Evolutionary conservation across 2,888 invertebrate species (phyloP).

Genomic region (Periphyllus acericola): DNA sequence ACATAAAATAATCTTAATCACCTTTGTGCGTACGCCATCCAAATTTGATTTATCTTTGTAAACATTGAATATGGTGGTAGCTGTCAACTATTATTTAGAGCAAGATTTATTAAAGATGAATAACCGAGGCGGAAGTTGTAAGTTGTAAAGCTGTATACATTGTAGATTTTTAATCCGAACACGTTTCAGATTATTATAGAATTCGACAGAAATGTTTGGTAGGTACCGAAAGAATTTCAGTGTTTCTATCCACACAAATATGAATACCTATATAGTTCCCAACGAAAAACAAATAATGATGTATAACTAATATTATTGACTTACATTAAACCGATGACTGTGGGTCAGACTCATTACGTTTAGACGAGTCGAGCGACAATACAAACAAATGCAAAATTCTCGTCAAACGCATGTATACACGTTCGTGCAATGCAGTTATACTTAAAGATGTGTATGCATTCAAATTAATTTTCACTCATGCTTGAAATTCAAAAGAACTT

Average conservation of each 20-base stretch:
- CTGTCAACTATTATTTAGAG: conserved; percentile 30
- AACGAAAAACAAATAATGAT: neutral
- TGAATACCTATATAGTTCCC: no score
- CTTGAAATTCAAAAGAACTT: no score
- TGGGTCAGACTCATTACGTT: no score
- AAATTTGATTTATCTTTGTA: conserved; percentile 27
- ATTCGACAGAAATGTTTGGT: neutral
- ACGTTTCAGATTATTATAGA: neutral
- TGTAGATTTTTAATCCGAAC: neutral
- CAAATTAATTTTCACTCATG: no score
- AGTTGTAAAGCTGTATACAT: neutral
- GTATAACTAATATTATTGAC: neutral
- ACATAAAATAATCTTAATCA: conserved; percentile 49
- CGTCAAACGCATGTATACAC: no score
- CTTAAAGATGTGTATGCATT: no score
- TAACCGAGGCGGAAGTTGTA: neutral
- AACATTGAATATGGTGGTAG: conserved; percentile 11
- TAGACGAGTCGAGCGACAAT: no score
- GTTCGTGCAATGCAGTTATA: no score
- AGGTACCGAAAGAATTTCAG: neutral
- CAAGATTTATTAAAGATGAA: conserved; percentile 20
- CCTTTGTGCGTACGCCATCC: conserved; percentile 10
- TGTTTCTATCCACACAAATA: no score
- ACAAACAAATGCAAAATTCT: no score
- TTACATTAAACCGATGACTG: neutral